Base-by-base conservation (phyloP, 2,113 vertebrate species). In the Rhadina sibilatrix region DNA sequence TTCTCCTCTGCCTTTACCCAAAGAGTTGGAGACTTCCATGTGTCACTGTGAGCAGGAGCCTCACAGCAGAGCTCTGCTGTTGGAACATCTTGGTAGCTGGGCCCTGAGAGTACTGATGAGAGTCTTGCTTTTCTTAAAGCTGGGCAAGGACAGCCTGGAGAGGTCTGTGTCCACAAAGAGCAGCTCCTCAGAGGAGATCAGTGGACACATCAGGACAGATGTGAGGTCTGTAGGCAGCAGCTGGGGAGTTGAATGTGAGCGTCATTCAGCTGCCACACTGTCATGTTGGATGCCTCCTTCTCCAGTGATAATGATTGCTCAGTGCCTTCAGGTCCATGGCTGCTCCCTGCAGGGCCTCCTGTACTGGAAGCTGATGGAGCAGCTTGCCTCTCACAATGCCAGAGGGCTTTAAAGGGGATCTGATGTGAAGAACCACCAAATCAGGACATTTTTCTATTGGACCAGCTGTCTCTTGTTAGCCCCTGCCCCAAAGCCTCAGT, bases 271-370 rank as follows among this genome's bases (percentile, higher is more conserved):
- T 71, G 44, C 42, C 42, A 9, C 19, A 0, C 15, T 22, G 54
- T 8, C 0, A 0, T 7, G 50, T 35, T 3, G 0, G 30, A 25
- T 4, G 28, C 16, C 38, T 42, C 54, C 66, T 60, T 25, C 35
- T 35, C 19, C 63, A 37, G 5, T 11, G 37, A 6, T 17, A 28
- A 7, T 6, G 5, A 27, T 11, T 25, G 27, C 50, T 65, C 0
- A 0, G n/a, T 10, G 46, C 5, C 1, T n/a, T n/a, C 35, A 54
- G 35, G 44, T 23, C 38, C 52, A 2, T 8, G 44, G 56, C 37
- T 87, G 25, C 6, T 66, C 70, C 53, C 52, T 31, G 22, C 49
- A 50, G 44, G 21, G 40, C 23, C 42, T n/a, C 69, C 63, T 30
- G 14, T 6, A 2, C 28, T 33, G 1, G 2, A 15, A 56, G 38